Evolutionary conservation across 2,113 vertebrate species (phyloP).

Genomic region (Etheostoma cragini): DNA sequence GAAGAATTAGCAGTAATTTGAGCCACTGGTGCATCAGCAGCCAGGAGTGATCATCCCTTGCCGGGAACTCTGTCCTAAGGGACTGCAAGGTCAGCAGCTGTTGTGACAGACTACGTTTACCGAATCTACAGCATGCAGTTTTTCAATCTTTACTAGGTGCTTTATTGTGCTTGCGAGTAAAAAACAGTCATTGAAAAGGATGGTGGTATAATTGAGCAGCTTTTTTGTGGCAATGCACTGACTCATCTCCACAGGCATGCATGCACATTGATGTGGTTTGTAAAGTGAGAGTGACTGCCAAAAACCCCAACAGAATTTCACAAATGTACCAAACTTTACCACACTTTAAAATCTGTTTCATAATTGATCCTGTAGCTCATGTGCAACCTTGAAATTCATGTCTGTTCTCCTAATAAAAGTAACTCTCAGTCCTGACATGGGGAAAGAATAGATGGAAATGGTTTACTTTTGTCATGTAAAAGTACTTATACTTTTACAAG

Average conservation of each 20-base stretch:
- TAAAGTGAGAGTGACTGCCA: slow-evolving; percentile 66
- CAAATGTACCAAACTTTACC: neutral
- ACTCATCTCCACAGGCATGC: slow-evolving; percentile 77
- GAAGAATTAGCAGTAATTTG: slow-evolving; percentile 54
- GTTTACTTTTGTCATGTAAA: neutral
- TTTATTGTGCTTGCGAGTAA: slow-evolving; percentile 51
- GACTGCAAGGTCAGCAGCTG: slow-evolving; percentile 78
- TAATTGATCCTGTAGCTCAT: neutral
- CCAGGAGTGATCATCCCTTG: slow-evolving; percentile 51
- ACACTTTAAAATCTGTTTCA: slow-evolving; percentile 12
- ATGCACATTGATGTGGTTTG: slow-evolving; percentile 68
- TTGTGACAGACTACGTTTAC: slow-evolving; percentile 52
- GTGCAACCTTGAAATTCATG: neutral
- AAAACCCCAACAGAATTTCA: slow-evolving; percentile 48
- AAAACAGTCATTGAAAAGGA: slow-evolving; percentile 47
- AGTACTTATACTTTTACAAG: neutral
- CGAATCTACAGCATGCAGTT: slow-evolving; percentile 51
- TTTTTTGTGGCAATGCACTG: slow-evolving; percentile 47
- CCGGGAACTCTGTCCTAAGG: slow-evolving; percentile 70
- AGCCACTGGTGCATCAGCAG: slow-evolving; percentile 56
- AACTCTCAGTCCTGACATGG: neutral
- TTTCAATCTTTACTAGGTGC: slow-evolving; percentile 48
- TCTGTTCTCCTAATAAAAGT: neutral
- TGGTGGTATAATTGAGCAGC: slow-evolving; percentile 53
- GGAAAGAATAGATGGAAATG: neutral